Base-by-base conservation (phyloP, 2,888 invertebrate species). In the Drosophila fungiperda region DNA sequence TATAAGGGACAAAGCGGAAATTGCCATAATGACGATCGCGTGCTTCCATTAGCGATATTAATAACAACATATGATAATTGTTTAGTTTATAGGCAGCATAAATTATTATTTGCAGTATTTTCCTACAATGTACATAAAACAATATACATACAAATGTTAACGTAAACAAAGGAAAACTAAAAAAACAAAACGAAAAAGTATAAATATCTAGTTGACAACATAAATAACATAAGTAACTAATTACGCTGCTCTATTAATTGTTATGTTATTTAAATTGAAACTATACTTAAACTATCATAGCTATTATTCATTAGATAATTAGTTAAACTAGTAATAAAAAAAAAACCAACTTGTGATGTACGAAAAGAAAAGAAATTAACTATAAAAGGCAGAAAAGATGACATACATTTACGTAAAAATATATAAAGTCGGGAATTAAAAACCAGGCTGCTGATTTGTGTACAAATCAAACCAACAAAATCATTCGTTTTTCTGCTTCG, bases 41-140 rank as follows among this genome's bases (percentile, higher is more conserved):
- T 78, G 90, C 87, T 87, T 87, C 87, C 87, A 87, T 86, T 90
- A 90, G 87, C 89, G 90, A 90, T 90, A 87, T 86, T 89, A 88
- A 83, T 60, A 81, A 77, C 45, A 73, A 65, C 72, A 64, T 80
- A 71, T 76, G 80, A 78, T 68, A 82, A 70, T 72, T 79, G 76
- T 73, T 68, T 82, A 78, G 68, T 61, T 40, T 45, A 54, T 69
- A 76, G 54, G 48, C 61, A 78, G 68, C 80, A 74, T 88, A 87
- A 88, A 83, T 88, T 86, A 78, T 89, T 75, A 77, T 83, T 87
- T 83, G 66, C 87, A 87, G 87, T 87, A 87, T 87, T 87, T 84
- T 87, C 87, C 75, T 70, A 68, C 77, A 76, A 77, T 87, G 78
- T 83, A 87, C 83, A 87, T 87, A 87, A 57, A n/a, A n/a, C 73